phyloP scores from a whole-genome alignment of 2,797 vertebrate genomes.

The Pogonophryne albipinna region DNA sequence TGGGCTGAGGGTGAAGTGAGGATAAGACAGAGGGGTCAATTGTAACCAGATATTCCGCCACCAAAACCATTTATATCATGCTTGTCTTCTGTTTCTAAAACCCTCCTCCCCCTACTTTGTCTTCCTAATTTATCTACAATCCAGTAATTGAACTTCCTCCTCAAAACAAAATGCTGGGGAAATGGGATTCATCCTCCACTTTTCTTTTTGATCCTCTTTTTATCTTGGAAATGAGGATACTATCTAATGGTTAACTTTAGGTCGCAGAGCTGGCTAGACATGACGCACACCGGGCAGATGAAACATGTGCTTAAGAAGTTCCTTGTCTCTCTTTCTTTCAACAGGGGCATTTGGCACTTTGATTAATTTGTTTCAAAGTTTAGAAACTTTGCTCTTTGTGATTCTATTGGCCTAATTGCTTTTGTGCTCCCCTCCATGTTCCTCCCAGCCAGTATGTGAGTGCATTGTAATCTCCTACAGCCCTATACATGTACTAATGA shows the following conservation, averaged over 20 bases:
- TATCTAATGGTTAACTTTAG: slow-evolving; percentile 75
- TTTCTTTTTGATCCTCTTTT: slow-evolving; percentile 38
- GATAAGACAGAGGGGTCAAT: slow-evolving; percentile 56
- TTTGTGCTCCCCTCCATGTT: slow-evolving; percentile 47
- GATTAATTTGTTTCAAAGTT: slow-evolving; percentile 70
- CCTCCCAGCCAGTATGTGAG: slow-evolving; percentile 39
- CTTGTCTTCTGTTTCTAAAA: slow-evolving; percentile 28
- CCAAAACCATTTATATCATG: slow-evolving; percentile 53
- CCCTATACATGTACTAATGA: slow-evolving; percentile 42
- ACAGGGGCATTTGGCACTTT: slow-evolving; percentile 46
- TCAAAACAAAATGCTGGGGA: slow-evolving; percentile 51
- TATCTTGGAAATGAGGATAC: slow-evolving; percentile 70
- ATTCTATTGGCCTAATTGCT: slow-evolving; percentile 54
- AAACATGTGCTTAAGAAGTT: slow-evolving; percentile 62
- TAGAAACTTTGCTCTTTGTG: slow-evolving; percentile 52
- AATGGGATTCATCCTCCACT: slow-evolving; percentile 49
- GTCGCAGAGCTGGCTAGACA: slow-evolving; percentile 50
- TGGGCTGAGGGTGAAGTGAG: slow-evolving; percentile 23
- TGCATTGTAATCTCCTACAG: slow-evolving; percentile 55
- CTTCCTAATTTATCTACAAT: slow-evolving; percentile 71
- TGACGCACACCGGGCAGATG: slow-evolving; percentile 57
- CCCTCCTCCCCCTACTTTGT: slow-evolving; percentile 14
- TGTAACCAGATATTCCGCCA: slow-evolving; percentile 55
- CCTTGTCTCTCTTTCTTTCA: slow-evolving; percentile 52
- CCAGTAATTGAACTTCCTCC: slow-evolving; percentile 66